phyloP scores from a whole-genome alignment of 2,113 vertebrate species.

The Pedionomus torquatus region DNA sequence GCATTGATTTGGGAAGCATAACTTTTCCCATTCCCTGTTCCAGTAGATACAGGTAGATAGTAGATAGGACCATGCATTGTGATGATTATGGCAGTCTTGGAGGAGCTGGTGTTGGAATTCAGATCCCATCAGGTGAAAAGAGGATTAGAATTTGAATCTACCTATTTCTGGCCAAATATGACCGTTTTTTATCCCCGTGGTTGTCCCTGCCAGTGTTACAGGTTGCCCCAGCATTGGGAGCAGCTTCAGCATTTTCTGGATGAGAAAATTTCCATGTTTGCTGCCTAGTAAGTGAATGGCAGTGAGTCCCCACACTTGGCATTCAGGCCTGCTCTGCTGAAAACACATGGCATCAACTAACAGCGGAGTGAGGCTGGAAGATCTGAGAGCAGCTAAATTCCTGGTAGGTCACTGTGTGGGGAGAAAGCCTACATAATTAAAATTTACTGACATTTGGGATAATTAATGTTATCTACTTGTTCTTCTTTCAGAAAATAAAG shows the following conservation, averaged over 20 bases:
- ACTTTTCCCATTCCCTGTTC: neutral
- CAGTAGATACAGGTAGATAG: neutral
- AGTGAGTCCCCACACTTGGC: neutral
- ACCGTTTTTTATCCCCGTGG: neutral
- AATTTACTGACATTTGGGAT: neutral
- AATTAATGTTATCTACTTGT: neutral
- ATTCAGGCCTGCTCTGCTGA: neutral
- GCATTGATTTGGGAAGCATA: accelerated
- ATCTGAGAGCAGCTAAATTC: neutral
- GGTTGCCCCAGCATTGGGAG: neutral
- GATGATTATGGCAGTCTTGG: neutral
- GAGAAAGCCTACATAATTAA: neutral
- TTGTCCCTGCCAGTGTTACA: neutral
- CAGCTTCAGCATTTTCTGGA: conserved; percentile 41
- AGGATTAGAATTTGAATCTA: neutral
- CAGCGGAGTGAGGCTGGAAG: neutral
- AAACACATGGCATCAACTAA: neutral
- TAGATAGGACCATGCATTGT: accelerated
- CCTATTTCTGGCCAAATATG: neutral
- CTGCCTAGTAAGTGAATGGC: neutral
- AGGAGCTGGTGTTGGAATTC: neutral
- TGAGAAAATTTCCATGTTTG: neutral
- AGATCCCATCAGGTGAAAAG: neutral
- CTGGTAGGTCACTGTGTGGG: neutral
- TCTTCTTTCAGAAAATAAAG: neutral